phyloP scores from a whole-genome alignment of 2,888 invertebrate genomes.

The Harpalus rufipes region DNA sequence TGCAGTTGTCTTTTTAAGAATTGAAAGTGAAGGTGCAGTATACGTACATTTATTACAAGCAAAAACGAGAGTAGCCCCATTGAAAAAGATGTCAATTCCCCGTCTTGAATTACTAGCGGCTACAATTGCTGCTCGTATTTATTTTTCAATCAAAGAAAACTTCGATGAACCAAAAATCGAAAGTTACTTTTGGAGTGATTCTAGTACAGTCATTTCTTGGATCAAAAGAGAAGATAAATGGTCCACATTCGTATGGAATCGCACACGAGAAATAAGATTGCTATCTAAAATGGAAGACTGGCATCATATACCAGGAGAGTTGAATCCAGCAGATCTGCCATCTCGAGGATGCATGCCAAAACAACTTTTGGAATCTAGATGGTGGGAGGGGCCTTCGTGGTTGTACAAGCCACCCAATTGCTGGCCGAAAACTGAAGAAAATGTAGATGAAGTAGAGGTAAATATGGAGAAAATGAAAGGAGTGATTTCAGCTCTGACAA shows the following conservation, averaged over 20 bases:
- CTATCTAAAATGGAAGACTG: background rate
- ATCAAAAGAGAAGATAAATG: slow-evolving; percentile 13
- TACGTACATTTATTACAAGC: background rate
- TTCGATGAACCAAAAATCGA: slow-evolving; percentile 62
- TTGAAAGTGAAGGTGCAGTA: background rate
- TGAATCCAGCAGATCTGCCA: background rate
- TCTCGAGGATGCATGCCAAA: background rate
- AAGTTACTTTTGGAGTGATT: slow-evolving; percentile 70
- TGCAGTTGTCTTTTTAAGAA: background rate
- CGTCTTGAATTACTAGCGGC: slow-evolving; percentile 72
- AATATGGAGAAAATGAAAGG: background rate
- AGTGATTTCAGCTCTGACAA: background rate
- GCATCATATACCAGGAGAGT: background rate
- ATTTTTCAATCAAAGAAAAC: background rate
- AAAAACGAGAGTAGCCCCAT: slow-evolving; percentile 71
- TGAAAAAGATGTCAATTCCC: slow-evolving; percentile 70
- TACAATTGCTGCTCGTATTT: slow-evolving; percentile 70
- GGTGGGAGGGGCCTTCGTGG: background rate
- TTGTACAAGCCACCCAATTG: background rate
- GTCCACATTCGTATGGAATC: slow-evolving; percentile 47
- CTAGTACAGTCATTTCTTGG: slow-evolving; percentile 70
- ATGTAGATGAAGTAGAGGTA: background rate
- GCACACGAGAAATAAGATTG: slow-evolving; percentile 51
- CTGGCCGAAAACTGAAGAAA: background rate
- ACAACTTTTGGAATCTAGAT: background rate